phyloP scores from a whole-genome alignment of 2,797 vertebrate genomes.

The Neosilurus hyrtlii region DNA sequence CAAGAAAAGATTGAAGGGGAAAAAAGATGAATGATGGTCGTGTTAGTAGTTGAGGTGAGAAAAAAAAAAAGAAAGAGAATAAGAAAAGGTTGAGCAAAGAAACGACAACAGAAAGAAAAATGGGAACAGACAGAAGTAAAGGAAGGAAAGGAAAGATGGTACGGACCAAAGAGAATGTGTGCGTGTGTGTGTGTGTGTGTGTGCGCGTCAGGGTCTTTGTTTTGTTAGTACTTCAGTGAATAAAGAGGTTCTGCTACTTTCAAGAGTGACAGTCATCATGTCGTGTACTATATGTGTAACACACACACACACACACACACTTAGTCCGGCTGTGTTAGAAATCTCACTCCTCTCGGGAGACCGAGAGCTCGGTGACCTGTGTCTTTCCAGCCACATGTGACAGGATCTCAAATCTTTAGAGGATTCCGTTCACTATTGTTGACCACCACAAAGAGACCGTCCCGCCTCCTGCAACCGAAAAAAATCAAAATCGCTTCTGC shows the following conservation, averaged over 20 bases:
- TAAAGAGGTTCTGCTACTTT: not conserved
- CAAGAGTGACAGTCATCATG: conserved; percentile 9
- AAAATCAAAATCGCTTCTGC: not conserved
- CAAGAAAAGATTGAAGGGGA: not conserved
- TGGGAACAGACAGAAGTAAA: no score
- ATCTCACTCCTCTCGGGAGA: not conserved
- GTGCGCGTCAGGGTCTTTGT: not conserved
- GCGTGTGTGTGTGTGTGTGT: not conserved
- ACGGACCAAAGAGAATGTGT: not conserved
- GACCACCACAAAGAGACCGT: not conserved
- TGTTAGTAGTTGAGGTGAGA: not conserved
- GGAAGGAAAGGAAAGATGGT: not conserved
- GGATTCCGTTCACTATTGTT: not conserved
- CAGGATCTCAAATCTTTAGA: not conserved
- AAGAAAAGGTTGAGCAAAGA: not conserved
- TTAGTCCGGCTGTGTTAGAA: not conserved
- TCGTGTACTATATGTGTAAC: no score
- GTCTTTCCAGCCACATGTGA: not conserved
- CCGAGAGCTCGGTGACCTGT: not conserved
- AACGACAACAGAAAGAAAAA: not conserved
- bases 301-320: not conserved
- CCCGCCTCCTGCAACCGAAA: no score
- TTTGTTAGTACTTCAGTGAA: conserved; percentile 2
- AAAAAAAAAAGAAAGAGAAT: not conserved
- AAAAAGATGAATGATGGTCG: not conserved